phyloP scores from a whole-genome alignment of 2,888 invertebrate genomes.

The Diloba caeruleocephala region DNA sequence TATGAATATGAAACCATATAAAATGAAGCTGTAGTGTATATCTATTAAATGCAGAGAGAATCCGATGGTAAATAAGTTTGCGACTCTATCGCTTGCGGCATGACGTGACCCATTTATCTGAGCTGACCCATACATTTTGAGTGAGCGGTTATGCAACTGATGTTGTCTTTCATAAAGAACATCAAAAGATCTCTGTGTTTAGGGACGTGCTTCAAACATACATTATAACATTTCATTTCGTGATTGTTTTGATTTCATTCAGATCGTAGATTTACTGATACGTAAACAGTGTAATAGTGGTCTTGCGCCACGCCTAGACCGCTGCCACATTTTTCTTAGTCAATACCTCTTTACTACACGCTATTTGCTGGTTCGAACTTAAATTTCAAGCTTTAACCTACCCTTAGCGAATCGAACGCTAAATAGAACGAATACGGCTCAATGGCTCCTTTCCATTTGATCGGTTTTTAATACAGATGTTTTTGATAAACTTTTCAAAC shows the following conservation, averaged over 20 bases:
- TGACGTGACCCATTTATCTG: conserved; percentile 45
- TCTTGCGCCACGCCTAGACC: no score
- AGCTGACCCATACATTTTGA: conserved; percentile 44
- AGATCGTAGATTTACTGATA: no score
- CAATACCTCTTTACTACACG: not conserved
- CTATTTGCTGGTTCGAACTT: not conserved
- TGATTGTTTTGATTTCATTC: no score
- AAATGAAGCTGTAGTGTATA: no score
- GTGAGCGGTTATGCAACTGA: conserved; percentile 39
- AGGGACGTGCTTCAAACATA: no score
- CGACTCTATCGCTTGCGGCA: conserved; percentile 19
- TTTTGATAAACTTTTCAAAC: conserved; percentile 38
- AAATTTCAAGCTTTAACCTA: conserved; percentile 1
- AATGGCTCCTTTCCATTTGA: conserved; percentile 49
- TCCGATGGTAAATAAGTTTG: conserved; percentile 22
- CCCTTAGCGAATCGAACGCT: conserved; percentile 1
- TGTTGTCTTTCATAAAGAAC: conserved; percentile 36
- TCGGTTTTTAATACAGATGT: conserved; percentile 49
- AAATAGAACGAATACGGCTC: conserved; percentile 27
- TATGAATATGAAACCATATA: conserved; percentile 17
- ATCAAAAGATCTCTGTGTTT: not conserved
- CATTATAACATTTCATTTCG: not conserved
- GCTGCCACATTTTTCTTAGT: no score
- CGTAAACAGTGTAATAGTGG: no score
- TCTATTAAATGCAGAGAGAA: no score